A percentile compares a stretch with the other conserved stretches of the same genome.
phyloP scores from a whole-genome alignment of 2,888 invertebrate genomes.

The Eristalinus sepulchralis region DNA sequence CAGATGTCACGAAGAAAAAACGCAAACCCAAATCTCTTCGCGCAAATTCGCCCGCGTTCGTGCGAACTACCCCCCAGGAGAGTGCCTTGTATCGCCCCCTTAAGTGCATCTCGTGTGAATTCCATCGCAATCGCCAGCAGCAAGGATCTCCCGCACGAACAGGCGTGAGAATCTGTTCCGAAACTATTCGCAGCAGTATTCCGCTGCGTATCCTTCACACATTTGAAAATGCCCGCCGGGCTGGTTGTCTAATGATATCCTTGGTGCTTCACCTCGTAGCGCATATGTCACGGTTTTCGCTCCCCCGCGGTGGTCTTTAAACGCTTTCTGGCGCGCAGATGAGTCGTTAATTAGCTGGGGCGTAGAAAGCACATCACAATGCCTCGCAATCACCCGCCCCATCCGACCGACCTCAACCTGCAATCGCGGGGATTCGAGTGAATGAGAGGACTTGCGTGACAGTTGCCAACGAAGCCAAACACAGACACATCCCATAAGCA shows the following conservation, averaged over 20 bases:
- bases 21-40: neutral
- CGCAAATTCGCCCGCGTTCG: neutral
- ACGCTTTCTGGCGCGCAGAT: constrained; percentile 46
- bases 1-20: neutral
- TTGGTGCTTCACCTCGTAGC: constrained; percentile 16
- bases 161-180: constrained; percentile 21
- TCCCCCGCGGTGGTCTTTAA: constrained; percentile 44
- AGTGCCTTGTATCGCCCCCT: neutral
- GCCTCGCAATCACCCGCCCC: constrained; percentile 5
- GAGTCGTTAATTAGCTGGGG: constrained; percentile 50
- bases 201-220: constrained; percentile 18
- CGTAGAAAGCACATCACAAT: constrained; percentile 50
- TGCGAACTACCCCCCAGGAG: neutral
- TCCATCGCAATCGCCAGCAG: neutral
- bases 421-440: constrained; percentile 15
- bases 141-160: neutral
- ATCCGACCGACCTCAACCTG: neutral
- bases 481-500: constrained; percentile 45
- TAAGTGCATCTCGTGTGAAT: neutral
- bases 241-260: constrained; percentile 20
- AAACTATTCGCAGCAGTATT: constrained; percentile 27
- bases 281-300: constrained; percentile 35
- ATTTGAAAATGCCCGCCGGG: constrained; percentile 13
- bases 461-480: constrained; percentile 25
- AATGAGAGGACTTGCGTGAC: constrained; percentile 38